Evolutionary conservation across 2,888 invertebrate species (phyloP), one percentile per base, ranked within the genome.

Genomic region (Antheraea yamamai): DNA sequence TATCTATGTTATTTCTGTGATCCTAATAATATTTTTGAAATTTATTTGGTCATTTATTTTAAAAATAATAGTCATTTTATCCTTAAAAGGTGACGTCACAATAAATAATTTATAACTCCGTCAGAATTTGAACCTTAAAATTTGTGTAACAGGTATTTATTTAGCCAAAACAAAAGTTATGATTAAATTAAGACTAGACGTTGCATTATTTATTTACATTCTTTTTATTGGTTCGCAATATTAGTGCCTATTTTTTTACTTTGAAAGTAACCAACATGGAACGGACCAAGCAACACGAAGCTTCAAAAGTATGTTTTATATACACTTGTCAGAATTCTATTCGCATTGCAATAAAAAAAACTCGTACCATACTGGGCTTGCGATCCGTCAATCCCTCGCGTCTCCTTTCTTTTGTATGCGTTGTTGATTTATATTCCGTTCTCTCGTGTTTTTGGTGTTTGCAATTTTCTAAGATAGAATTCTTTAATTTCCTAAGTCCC

Each of bases 1-100:
- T 70, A 20, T 75, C 73, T 16, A 16, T 74, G 39, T 66, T 73
- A 55, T 61, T 39, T 76, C 47, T 76, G 66, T 39, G 35, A 39
- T 58, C 74, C 72, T 74, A n/a, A 74, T 76, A 30, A 73, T 26
- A 20, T 52, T 39, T 73, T 64, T 2, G 1, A 55, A 55, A 55
- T 55, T 55, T 55, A 20, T 18, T 7, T 20, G 20, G 18, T n/a
- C 58, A 20, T n/a, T n/a, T 58, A 58, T 58, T 58, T 58, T n/a
- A 7, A 20, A 2, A 20, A n/a, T 52, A 52, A 12, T 12, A 47
- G 7, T 12, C 0, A 47, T 47, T 47, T 47, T 12, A 1, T 47
- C 2, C 47, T 47, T 47, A 47, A 47, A 47, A 47, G 10, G 47
- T 4, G 47, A 0, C 12, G 12, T 10, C 2, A 47, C 12, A 47